Base-by-base conservation (phyloP, 2,797 vertebrate species). In the Holocentrus rufus region DNA sequence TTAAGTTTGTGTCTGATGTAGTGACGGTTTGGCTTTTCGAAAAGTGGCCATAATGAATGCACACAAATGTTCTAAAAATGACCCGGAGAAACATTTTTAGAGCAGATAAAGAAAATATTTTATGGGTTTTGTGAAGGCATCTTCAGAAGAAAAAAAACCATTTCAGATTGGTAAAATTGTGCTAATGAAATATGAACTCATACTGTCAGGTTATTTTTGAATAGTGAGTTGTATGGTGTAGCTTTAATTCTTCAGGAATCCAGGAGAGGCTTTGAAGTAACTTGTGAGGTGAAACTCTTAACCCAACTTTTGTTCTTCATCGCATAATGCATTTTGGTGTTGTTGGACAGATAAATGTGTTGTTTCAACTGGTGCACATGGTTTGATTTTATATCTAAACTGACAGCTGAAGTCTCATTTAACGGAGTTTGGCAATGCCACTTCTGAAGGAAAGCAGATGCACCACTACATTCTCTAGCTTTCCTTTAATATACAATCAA, bases 401-500 rank as follows among this genome's bases (percentile, higher is more conserved):
- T 6, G 20, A 76, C 76, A 67, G 60, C 80, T 75, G 63, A 76
- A 80, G 63, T 81, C 74, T 78, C 67, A n/a, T 65, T 49, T 25
- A 54, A 86, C 60, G 31, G 69, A 67, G 74, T 72, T 70, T 71
- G 75, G 83, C 74, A 54, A 80, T 60, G 69, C 69, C 73, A 68
- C 76, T 80, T 70, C 65, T 79, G 58, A 79, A 79, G 88, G 86
- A 89, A 89, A 91, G 89, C 83, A 79, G 85, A 88, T 89, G 88
- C 83, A 78, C 77, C 77, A 87, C 82, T 85, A 90, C 86, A 87
- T 91, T 92, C 85, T 85, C 86, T 82, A 81, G 81, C 90, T 87
- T 88, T 90, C 87, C 89, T 87, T 85, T 87, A 82, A 81, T 82
- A 17, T 88, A 90, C 93, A 93, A 93, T 92, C 94, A 93, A 94